phyloP scores from a whole-genome alignment of 92 coral and sea anemone species.

The Zoanthus sansibaricus region DNA sequence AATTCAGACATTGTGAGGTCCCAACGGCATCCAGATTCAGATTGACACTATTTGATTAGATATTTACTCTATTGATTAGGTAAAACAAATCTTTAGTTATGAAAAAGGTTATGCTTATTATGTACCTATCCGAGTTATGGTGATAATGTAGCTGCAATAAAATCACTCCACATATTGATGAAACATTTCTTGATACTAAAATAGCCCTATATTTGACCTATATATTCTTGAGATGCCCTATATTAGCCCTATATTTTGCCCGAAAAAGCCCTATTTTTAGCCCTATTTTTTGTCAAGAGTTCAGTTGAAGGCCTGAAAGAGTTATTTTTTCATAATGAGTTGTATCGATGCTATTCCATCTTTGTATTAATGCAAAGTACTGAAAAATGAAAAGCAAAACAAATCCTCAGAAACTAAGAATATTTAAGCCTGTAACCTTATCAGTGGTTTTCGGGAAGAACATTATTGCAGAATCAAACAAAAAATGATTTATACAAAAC shows the following conservation, averaged over 20 bases:
- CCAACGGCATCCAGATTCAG: background rate
- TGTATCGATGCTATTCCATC: too few relatives aligned
- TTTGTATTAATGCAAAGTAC: too few relatives aligned
- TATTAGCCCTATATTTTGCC: conserved; percentile 3
- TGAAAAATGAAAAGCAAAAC: too few relatives aligned
- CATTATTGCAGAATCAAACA: too few relatives aligned
- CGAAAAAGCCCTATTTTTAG: conserved; percentile 1
- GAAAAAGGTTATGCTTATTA: conserved; percentile 13
- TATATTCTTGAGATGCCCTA: background rate
- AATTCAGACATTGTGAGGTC: background rate
- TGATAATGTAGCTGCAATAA: conserved; percentile 22
- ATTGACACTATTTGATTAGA: background rate
- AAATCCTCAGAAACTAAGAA: too few relatives aligned
- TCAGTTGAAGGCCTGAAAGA: conserved; percentile 2
- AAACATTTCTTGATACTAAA: conserved; percentile 5
- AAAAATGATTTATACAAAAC: too few relatives aligned
- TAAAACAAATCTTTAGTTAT: background rate
- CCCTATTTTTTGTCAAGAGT: conserved; percentile 1
- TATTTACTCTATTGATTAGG: background rate
- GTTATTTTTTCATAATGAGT: too few relatives aligned
- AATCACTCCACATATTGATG: conserved; percentile 5
- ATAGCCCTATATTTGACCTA: conserved; percentile 23
- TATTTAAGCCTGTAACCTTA: too few relatives aligned
- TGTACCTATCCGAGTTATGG: conserved; percentile 22
- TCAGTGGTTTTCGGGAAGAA: too few relatives aligned